Evolutionary conservation across 2,113 vertebrate species (phyloP).

Genomic region (Camelus dromedarius): DNA sequence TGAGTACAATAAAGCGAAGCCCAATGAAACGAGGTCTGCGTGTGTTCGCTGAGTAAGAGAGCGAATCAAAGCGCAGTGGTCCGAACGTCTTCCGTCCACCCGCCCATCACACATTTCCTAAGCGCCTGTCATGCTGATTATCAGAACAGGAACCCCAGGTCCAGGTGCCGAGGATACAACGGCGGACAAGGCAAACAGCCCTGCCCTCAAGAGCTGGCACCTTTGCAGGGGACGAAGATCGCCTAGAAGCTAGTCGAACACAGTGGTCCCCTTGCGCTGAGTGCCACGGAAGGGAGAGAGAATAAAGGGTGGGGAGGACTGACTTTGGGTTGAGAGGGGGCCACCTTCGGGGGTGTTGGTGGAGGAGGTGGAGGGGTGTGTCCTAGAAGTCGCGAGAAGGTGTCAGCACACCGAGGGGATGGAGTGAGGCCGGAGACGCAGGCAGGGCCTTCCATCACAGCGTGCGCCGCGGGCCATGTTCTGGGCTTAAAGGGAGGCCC

Average conservation of each 20-base stretch:
- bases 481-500: background rate
- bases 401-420: accelerated
- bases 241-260: background rate
- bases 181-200: background rate
- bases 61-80: background rate
- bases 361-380: background rate
- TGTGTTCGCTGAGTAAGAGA: background rate
- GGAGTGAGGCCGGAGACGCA: too few relatives aligned
- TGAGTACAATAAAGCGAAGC: background rate
- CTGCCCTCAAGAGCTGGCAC: too few relatives aligned
- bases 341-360: background rate
- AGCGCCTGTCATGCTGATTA: background rate
- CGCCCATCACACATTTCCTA: background rate
- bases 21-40: background rate
- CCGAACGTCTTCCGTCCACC: background rate
- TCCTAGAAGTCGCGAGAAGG: background rate
- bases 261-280: background rate
- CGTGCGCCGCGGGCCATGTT: accelerated
- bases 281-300: background rate
- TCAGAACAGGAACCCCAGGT: background rate
- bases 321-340: background rate
- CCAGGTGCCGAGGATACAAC: background rate
- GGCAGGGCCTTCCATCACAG: background rate
- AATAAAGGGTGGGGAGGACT: background rate
- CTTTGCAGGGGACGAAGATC: too few relatives aligned